Evolutionary conservation across 2,888 invertebrate species (phyloP).

Genomic region (Axea sp.): DNA sequence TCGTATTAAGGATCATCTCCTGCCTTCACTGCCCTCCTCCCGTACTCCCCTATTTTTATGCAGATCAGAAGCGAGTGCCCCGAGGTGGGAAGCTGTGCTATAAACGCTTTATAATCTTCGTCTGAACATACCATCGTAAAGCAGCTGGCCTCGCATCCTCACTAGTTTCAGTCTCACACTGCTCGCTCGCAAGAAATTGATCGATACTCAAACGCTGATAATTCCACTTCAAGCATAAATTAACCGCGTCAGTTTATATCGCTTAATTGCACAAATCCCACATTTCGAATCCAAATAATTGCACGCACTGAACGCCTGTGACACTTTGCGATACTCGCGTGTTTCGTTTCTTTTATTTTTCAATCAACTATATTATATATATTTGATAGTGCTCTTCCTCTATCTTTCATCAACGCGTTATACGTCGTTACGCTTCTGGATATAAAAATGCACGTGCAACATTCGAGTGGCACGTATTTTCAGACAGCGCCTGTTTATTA

Average conservation of each 20-base stretch:
- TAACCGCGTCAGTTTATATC: conserved; percentile 59
- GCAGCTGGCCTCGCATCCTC: conserved; percentile 71
- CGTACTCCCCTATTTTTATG: conserved; percentile 75
- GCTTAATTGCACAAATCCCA: conserved; percentile 60
- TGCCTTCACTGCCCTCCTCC: conserved; percentile 58
- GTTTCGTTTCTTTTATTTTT: no score
- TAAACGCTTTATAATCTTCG: conserved; percentile 78
- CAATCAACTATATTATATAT: no score
- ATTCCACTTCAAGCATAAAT: conserved; percentile 53
- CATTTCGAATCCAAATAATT: no score
- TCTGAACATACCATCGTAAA: conserved; percentile 70
- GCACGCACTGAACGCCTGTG: no score
- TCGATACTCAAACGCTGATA: conserved; percentile 58
- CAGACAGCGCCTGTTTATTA: no score
- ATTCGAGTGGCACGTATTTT: no score
- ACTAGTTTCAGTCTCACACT: conserved; percentile 59
- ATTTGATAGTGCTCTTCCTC: no score
- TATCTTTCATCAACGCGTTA: no score
- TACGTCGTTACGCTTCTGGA: no score
- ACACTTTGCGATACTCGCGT: no score
- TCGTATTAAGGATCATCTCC: conserved; percentile 75
- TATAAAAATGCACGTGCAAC: no score
- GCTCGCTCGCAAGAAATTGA: conserved; percentile 55
- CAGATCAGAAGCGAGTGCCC: conserved; percentile 77
- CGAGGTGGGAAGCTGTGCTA: conserved; percentile 75